Evolutionary conservation across 2,797 vertebrate genomes (phyloP).

Genomic region (Florisuga fusca): DNA sequence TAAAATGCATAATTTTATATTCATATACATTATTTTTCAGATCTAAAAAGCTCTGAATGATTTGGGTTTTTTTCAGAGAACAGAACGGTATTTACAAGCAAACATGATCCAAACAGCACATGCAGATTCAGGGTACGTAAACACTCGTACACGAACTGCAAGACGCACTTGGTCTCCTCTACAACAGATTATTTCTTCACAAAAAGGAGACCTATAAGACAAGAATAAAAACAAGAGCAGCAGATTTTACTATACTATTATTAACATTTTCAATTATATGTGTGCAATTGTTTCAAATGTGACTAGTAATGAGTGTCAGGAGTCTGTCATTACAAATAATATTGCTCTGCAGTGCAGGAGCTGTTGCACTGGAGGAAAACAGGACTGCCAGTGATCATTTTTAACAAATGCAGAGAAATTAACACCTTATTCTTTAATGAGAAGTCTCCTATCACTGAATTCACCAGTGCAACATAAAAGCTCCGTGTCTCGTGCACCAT

Average conservation of each 20-base stretch:
- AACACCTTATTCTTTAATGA: accelerated
- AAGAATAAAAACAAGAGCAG: slow-evolving; percentile 19
- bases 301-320: not conserved
- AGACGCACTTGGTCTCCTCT: slow-evolving; percentile 95
- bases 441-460: not conserved
- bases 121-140: slow-evolving; percentile 90
- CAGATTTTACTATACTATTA: not conserved
- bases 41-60: not conserved
- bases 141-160: slow-evolving; percentile 92
- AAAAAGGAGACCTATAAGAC: slow-evolving; percentile 90
- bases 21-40: not conserved
- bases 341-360: not conserved
- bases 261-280: not conserved
- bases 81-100: slow-evolving; percentile 96
- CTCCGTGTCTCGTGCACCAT: not conserved
- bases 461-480: not conserved
- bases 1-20: slow-evolving; percentile 2
- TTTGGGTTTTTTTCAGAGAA: slow-evolving; percentile 83
- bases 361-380: not conserved
- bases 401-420: not conserved
- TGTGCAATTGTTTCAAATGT: not conserved
- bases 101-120: slow-evolving; percentile 99
- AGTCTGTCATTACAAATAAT: not conserved
- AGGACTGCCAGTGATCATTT: not conserved
- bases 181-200: slow-evolving; percentile 94